These are phyloP conservation scores for Aphodius granarius DNA, from an alignment of 2,888 invertebrate genomes.

Conservation along the genomic window DNA sequence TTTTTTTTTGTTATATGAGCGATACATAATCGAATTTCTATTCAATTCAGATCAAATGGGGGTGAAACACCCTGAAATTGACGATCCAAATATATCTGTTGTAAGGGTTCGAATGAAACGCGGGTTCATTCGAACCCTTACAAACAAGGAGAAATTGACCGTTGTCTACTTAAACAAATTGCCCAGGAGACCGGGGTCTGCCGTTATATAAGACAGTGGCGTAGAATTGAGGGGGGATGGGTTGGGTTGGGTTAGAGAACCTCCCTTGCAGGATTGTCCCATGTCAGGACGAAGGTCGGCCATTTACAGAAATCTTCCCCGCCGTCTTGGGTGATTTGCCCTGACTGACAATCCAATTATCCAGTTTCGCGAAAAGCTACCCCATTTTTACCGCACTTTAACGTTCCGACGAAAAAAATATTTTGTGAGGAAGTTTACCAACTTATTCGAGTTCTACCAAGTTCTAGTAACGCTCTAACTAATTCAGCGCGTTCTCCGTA, in stretches of 20 bases:
- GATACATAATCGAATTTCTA: too few relatives aligned
- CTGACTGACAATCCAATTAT: slow-evolving; percentile 51
- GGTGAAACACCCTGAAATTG: not conserved
- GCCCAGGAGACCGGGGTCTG: not conserved
- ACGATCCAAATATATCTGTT: not conserved
- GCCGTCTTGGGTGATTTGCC: slow-evolving; percentile 45
- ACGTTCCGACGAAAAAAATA: not conserved
- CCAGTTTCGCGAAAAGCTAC: slow-evolving; percentile 32
- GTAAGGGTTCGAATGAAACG: not conserved
- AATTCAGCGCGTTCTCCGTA: too few relatives aligned
- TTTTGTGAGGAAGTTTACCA: too few relatives aligned
- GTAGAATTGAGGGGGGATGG: not conserved
- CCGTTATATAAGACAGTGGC: slow-evolving; percentile 3
- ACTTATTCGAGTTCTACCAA: too few relatives aligned
- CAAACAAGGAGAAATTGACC: slow-evolving; percentile 10
- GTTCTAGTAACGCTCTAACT: too few relatives aligned
- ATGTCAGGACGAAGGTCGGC: not conserved
- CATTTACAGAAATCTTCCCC: slow-evolving; percentile 28
- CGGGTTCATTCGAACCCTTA: too few relatives aligned
- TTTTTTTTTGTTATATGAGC: too few relatives aligned
- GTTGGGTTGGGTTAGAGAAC: not conserved
- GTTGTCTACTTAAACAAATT: slow-evolving; percentile 12
- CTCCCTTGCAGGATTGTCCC: not conserved
- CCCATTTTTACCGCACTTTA: not conserved
- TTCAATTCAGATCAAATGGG: not conserved